Evolutionary conservation across 2,888 invertebrate genomes (phyloP), one percentile per base, ranked within the genome.

Genomic region (Hirudinaria manillensis): DNA sequence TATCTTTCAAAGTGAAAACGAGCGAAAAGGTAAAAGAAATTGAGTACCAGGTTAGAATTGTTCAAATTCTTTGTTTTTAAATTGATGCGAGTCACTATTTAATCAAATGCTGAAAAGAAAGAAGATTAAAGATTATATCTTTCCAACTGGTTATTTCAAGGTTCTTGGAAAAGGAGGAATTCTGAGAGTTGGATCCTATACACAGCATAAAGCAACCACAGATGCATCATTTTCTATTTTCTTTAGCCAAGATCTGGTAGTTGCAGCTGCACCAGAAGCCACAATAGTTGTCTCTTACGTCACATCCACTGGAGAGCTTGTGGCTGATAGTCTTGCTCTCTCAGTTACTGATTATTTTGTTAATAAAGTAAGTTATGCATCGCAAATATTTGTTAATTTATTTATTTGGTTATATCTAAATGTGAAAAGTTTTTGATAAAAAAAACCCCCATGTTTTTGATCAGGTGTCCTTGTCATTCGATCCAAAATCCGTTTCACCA

Each of bases 401-500:
- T 53, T 53, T 53, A 53, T 53, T 53, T 53, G 21, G 13, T 53
- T 53, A 53, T 53, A 13, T 16, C 21, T n/a, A 53, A 53, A 53
- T 53, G 21, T 53, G 53, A 53, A 53, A 16, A 53, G 27, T 16
- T 56, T 56, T 56, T 4, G 16, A 53, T 53, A 21, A 53, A 16
- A 16, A 53, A 16, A 13, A 53, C 13, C 21, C 21, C 56, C 3
- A 56, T 16, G n/a, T n/a, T n/a, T n/a, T n/a, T n/a, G n/a, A n/a
- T n/a, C 45, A 77, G 77, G 72, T 77, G 21, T 66, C 75, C 7
- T 24, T 77, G 27, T 36, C 24, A 19, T 77, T 77, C 66, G 56
- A 70, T 72, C 56, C 36, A 38, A 73, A 75, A 32, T 38, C 34
- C 7, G 67, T 72, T 27, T 13, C 61, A 45, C 75, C 77, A 32